phyloP scores from a whole-genome alignment of 2,888 invertebrate species.

The Acanthopleura granulata region DNA sequence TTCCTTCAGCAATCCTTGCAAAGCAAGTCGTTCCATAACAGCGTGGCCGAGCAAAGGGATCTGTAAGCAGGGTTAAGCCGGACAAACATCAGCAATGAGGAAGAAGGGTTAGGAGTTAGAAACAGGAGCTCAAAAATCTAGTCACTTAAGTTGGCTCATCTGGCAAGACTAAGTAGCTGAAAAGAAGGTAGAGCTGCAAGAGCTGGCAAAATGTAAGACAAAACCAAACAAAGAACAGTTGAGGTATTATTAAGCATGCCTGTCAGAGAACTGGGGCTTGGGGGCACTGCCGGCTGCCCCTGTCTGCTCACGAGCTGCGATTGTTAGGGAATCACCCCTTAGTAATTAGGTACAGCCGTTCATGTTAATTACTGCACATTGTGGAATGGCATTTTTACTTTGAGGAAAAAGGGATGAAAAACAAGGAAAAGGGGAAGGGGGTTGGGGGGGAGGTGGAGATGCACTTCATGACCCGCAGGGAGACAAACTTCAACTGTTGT shows the following conservation, averaged over 20 bases:
- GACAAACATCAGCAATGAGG: background rate
- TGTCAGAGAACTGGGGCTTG: too few species aligned
- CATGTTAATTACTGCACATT: too few species aligned
- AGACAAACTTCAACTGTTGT: too few species aligned
- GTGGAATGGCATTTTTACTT: too few species aligned
- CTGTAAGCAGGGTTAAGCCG: background rate
- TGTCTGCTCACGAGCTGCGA: too few species aligned
- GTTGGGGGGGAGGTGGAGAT: too few species aligned
- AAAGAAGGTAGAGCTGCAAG: background rate
- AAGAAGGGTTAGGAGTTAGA: background rate
- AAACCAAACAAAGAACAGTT: slow-evolving; percentile 14
- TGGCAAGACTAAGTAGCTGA: background rate
- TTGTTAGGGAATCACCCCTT: too few species aligned
- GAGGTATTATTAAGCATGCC: background rate
- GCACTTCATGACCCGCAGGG: too few species aligned
- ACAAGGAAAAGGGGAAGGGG: too few species aligned
- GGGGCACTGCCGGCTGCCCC: too few species aligned
- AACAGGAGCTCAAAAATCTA: slow-evolving; percentile 8
- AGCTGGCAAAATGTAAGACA: slow-evolving; percentile 7
- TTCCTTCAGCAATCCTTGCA: background rate
- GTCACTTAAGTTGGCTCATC: slow-evolving; percentile 18
- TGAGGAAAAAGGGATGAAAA: too few species aligned
- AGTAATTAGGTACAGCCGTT: too few species aligned
- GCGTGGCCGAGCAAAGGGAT: background rate
- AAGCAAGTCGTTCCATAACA: background rate